Percentiles rank a stretch among this genome's conserved stretches.
Conservation (phyloP, 1,140 invertebrate species). For the Lepidotrigona ventralis region DNA sequence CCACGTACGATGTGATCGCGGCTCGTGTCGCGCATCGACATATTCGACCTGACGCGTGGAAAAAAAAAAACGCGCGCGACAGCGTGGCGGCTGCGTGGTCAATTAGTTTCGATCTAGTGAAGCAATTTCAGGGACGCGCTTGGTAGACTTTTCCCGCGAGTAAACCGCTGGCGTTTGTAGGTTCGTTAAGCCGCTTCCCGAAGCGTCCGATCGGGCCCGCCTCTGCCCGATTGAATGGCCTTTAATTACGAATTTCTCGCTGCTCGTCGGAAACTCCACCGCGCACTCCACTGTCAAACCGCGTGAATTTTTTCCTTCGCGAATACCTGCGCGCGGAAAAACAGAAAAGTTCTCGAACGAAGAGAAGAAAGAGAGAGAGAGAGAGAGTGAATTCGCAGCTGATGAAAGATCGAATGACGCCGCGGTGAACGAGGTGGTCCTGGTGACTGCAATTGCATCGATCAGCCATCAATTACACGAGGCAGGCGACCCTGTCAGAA, state of each 20-base stretch:
- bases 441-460: slow-evolving; percentile 35
- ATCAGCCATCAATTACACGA: slow-evolving; percentile 36
- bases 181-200: slow-evolving; percentile 42
- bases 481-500: slow-evolving; percentile 12
- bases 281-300: no score
- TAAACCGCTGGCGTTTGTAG: slow-evolving; percentile 33
- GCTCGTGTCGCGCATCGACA: not conserved
- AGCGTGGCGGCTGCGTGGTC: not conserved
- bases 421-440: slow-evolving; percentile 6
- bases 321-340: not conserved
- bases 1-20: not conserved
- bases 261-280: not conserved
- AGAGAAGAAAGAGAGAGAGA: not conserved
- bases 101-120: slow-evolving; percentile 31
- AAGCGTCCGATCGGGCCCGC: slow-evolving; percentile 1
- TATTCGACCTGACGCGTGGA: not conserved
- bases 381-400: not conserved
- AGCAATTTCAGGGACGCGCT: slow-evolving; percentile 30
- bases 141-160: slow-evolving; percentile 15
- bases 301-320: not conserved
- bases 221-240: slow-evolving; percentile 26
- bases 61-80: not conserved
- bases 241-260: slow-evolving; percentile 42
- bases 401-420: slow-evolving; percentile 3
- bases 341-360: no score